These are phyloP conservation scores for Lichenostomus cassidix DNA, from an alignment of 2,113 vertebrate genomes.

Conservation along the genomic window DNA sequence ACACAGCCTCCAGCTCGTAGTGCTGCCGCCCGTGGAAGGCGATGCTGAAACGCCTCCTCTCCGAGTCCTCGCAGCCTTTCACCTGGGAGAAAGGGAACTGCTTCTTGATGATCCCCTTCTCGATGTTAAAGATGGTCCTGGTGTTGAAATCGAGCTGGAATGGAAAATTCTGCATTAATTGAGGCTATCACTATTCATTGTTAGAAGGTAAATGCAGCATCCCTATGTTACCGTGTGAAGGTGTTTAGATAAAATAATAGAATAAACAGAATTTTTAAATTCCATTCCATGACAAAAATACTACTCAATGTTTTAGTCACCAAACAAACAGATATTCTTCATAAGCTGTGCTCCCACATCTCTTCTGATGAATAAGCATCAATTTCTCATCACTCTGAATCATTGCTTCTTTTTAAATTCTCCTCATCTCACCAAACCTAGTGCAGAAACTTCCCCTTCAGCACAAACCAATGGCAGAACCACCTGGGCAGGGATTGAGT, in stretches of 20 bases:
- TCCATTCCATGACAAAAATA: not conserved
- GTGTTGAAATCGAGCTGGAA: slow-evolving; percentile 79
- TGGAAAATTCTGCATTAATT: not conserved
- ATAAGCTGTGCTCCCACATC: not conserved
- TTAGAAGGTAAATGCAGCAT: not conserved
- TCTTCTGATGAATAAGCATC: slow-evolving; percentile 44
- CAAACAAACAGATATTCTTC: slow-evolving; percentile 1
- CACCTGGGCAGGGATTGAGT: not conserved
- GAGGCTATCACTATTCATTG: not conserved
- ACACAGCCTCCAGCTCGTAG: slow-evolving; percentile 78
- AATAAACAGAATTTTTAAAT: slow-evolving; percentile 2
- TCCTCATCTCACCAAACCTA: not conserved
- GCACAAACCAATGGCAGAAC: not conserved
- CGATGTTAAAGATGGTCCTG: slow-evolving; percentile 80
- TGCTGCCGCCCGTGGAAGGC: slow-evolving; percentile 72
- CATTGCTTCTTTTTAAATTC: slow-evolving; percentile 52
- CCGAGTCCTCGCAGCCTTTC: slow-evolving; percentile 74
- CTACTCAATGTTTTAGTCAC: not conserved
- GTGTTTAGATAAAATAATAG: not conserved
- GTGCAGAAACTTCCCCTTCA: slow-evolving; percentile 22
- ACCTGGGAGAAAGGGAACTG: slow-evolving; percentile 77
- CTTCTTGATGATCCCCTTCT: slow-evolving; percentile 80
- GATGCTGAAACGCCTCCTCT: slow-evolving; percentile 71
- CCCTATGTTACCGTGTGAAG: not conserved
- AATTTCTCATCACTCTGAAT: slow-evolving; percentile 61